Evolutionary conservation across 1,140 invertebrate genomes (phyloP), one percentile per base, ranked within the genome.

Genomic region (Drosophila truncata): DNA sequence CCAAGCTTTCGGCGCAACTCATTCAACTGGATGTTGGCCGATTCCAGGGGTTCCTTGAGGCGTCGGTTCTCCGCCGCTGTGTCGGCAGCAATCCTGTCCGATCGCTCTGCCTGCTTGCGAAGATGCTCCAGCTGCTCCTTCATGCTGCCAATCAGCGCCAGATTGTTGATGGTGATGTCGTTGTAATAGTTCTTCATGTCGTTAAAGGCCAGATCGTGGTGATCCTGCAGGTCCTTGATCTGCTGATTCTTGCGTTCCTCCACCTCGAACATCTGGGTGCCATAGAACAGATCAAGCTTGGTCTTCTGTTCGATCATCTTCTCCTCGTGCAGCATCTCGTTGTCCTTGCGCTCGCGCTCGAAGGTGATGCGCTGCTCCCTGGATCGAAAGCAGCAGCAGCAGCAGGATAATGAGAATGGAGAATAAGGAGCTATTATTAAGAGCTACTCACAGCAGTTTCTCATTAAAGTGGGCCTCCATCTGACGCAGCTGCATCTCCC

Each of bases 101-200:
- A 96, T 76, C 96, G 93, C 91, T 98, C 97, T 80, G 97, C 96
- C 59, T 96, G 95, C 86, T 95, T 96, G 82, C 97, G 96, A 93
- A 97, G 95, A 13, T 95, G 95, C 87, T 97, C 96, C 93, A 98
- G 95, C 95, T 99, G 96, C 91, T 97, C 96, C 95, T 98, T 97
- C 37, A 98, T 93, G 82, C 95, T 96, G 72, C 95, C 95, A 33
- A 98, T 98, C 10, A 98, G 93, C 54, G 95, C 96, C 64, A 99
- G 94, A 93, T 98, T 99, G 91, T 98, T 98, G 1, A 98, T 93
- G 2, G 97, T 98, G 42, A 99, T 98, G 78, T 98, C 97, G 84
- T 98, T 98, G 81, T 98, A 99, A 93, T 98, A 99, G 92, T 96
- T 97, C 93, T 98, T 98, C 90, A 98, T 96, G 91, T 98, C 96